Percentiles rank a stretch among this genome's conserved stretches.
Conservation (phyloP, 2,888 invertebrate genomes). For the Cataglyphis rosenhaueri region DNA sequence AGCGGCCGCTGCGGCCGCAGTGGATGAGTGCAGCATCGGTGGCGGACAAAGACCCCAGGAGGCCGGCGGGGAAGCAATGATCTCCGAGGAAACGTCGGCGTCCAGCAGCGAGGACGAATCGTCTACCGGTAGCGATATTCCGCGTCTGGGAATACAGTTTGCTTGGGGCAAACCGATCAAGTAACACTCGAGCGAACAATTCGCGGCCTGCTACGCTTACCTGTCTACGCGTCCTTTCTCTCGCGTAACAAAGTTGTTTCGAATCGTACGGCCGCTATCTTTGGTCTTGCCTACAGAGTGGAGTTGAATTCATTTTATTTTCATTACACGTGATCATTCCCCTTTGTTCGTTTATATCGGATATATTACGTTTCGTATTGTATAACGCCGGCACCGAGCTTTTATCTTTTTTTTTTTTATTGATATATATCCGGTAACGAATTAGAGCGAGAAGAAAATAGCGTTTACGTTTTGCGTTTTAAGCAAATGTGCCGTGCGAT, state of each 20-base stretch:
- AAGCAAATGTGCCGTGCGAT: slow-evolving; percentile 29
- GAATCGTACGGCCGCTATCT: slow-evolving; percentile 31
- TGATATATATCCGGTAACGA: neutral
- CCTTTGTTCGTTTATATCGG: slow-evolving; percentile 17
- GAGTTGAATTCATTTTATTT: slow-evolving; percentile 16
- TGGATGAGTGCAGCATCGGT: slow-evolving; percentile 80
- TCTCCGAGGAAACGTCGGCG: slow-evolving; percentile 86
- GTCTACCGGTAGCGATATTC: slow-evolving; percentile 83
- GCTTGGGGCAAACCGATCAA: slow-evolving; percentile 74
- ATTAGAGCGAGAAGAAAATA: neutral
- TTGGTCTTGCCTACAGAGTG: slow-evolving; percentile 44
- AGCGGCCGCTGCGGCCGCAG: slow-evolving; percentile 81
- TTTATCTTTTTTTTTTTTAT: neutral
- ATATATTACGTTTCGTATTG: slow-evolving; percentile 26
- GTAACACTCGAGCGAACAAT: slow-evolving; percentile 61
- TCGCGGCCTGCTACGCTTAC: slow-evolving; percentile 28
- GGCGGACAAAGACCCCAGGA: slow-evolving; percentile 87
- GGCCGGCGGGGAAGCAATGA: slow-evolving; percentile 90
- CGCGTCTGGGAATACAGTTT: slow-evolving; percentile 77
- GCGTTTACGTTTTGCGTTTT: slow-evolving; percentile 8
- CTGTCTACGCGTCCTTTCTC: slow-evolving; percentile 42
- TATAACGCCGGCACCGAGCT: slow-evolving; percentile 16
- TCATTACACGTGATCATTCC: slow-evolving; percentile 36
- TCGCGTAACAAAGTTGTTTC: slow-evolving; percentile 42
- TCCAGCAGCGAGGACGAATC: slow-evolving; percentile 84